These are phyloP conservation scores for Daphoenositta chrysoptera DNA, from an alignment of 2,113 vertebrate species.

Conservation along the genomic window DNA sequence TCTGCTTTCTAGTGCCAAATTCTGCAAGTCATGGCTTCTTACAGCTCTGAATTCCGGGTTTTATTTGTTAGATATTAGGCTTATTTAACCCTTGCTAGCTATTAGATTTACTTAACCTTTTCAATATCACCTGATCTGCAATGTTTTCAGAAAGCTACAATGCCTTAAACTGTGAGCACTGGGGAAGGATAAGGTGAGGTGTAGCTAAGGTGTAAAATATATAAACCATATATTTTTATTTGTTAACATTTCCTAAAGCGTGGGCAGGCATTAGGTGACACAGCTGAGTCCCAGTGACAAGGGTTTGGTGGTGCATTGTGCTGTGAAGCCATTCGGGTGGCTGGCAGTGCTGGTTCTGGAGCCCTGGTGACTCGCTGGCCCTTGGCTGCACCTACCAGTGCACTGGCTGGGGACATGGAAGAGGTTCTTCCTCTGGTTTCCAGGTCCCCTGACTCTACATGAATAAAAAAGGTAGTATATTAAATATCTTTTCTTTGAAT, in stretches of 20 bases:
- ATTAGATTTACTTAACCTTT: background rate
- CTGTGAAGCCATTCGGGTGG: rapidly evolving
- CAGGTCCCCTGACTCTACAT: background rate
- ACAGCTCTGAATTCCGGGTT: background rate
- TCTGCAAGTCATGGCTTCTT: slow-evolving; percentile 1
- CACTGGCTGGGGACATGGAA: background rate
- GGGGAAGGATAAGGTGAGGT: background rate
- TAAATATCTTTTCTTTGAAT: background rate
- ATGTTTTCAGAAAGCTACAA: background rate
- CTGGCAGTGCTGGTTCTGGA: background rate
- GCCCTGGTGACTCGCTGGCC: rapidly evolving
- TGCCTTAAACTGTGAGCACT: background rate
- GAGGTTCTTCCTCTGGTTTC: background rate
- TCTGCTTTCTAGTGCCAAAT: slow-evolving; percentile 3
- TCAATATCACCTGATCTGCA: background rate
- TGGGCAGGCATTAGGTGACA: background rate
- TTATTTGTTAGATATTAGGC: background rate
- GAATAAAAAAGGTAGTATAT: background rate
- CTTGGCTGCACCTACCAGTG: background rate
- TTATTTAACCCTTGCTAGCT: background rate
- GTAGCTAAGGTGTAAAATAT: background rate
- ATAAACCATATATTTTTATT: background rate
- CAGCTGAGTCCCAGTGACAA: rapidly evolving
- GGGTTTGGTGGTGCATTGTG: rapidly evolving
- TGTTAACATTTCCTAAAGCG: background rate